Conservation (phyloP, 1,140 invertebrate species). For the Eurosta solidaginis region DNA sequence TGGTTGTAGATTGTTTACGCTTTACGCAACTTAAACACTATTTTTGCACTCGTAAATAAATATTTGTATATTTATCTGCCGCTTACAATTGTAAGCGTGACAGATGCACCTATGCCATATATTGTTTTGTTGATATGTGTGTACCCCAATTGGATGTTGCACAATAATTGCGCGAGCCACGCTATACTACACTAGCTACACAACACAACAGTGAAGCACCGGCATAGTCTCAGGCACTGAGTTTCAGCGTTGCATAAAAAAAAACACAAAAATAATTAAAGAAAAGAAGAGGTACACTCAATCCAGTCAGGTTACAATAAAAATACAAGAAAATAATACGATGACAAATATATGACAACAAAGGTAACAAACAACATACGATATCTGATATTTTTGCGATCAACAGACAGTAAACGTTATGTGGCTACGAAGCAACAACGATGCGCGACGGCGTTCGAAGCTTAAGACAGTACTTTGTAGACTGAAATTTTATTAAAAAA, state of each 20-base stretch:
- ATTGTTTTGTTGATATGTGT: too few species aligned
- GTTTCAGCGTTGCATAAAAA: neutral
- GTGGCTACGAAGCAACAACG: neutral
- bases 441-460: neutral
- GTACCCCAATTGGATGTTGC: neutral
- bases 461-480: neutral
- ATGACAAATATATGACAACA: neutral
- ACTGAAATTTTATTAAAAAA: conserved; percentile 6
- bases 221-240: neutral
- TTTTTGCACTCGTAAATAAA: conserved; percentile 1
- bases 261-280: neutral
- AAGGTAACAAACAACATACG: neutral
- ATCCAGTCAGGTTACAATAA: neutral
- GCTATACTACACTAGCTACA: neutral
- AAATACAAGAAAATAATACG: too few species aligned
- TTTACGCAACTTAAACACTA: neutral
- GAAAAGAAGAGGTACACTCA: neutral
- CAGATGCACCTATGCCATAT: neutral
- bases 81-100: conserved; percentile 12
- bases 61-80: conserved; percentile 14
- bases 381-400: neutral
- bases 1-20: neutral
- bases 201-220: neutral
- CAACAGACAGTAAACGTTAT: neutral
- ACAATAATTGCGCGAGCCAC: conserved; percentile 20